These are phyloP conservation scores for Anser brachyrhynchus DNA, from an alignment of 2,113 vertebrate species.

Conservation along the genomic window DNA sequence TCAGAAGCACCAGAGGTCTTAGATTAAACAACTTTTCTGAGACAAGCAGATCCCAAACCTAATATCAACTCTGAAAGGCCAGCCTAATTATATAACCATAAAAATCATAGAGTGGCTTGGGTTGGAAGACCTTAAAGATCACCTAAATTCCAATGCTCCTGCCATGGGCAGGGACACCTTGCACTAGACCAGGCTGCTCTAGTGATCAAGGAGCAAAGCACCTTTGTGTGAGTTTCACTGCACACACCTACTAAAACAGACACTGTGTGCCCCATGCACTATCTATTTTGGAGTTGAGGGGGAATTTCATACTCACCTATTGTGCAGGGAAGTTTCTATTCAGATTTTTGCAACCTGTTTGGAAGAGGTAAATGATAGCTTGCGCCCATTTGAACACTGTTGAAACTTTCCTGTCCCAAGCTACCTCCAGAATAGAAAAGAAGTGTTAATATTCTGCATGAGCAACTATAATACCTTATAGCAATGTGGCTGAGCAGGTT, in stretches of 20 bases:
- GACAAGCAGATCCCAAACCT: not conserved
- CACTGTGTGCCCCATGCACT: no score
- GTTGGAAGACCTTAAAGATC: no score
- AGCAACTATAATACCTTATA: fast-evolving
- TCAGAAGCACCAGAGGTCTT: not conserved
- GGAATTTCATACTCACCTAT: not conserved
- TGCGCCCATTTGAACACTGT: not conserved
- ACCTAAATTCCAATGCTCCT: no score
- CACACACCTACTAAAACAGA: not conserved
- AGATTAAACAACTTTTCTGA: not conserved
- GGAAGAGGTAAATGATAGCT: not conserved
- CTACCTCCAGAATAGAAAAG: not conserved
- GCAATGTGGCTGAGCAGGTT: not conserved
- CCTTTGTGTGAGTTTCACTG: not conserved
- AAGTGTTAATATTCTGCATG: not conserved
- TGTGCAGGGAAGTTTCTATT: not conserved
- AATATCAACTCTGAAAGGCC: not conserved
- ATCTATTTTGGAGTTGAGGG: not conserved
- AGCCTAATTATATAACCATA: not conserved
- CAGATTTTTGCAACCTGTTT: not conserved
- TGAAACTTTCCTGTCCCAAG: not conserved
- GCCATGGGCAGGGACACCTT: no score
- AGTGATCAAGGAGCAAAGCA: not conserved
- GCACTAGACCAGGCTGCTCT: no score
- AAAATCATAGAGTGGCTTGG: no score